Evolutionary conservation across 2,797 vertebrate genomes (phyloP).

Genomic region (Psittacula derbiana): DNA sequence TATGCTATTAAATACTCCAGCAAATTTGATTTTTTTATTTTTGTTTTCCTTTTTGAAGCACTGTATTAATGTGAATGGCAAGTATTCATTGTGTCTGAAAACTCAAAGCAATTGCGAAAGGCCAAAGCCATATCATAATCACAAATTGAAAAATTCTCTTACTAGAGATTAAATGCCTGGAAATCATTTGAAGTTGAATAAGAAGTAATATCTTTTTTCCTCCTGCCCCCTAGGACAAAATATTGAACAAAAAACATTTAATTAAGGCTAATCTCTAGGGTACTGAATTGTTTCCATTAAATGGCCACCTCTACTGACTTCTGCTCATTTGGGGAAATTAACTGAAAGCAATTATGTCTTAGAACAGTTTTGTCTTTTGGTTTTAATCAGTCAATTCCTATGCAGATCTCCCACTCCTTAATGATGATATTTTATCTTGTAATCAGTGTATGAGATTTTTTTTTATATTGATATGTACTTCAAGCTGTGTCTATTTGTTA

Average conservation of each 20-base stretch:
- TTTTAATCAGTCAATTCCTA: conserved; percentile 15
- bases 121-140: not conserved
- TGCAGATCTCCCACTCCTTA: conserved; percentile 1
- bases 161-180: not conserved
- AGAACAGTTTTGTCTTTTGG: conserved; percentile 7
- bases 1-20: not conserved
- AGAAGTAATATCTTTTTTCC: not conserved
- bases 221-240: not conserved
- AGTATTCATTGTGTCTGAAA: not conserved
- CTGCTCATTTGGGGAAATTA: conserved; percentile 40
- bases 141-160: not conserved
- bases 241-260: conserved; percentile 23
- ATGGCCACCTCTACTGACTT: conserved; percentile 34
- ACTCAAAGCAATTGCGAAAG: not conserved
- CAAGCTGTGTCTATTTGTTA: not conserved
- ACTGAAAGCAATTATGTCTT: conserved; percentile 48
- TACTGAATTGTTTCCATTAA: conserved; percentile 21
- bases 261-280: conserved; percentile 44
- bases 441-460: not conserved
- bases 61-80: not conserved
- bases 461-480: conserved; percentile 13
- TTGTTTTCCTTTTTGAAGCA: not conserved
- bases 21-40: not conserved
- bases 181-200: not conserved
- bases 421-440: conserved; percentile 22